Conservation (phyloP, 1,140 invertebrate genomes). For the Panulirus ornatus region DNA sequence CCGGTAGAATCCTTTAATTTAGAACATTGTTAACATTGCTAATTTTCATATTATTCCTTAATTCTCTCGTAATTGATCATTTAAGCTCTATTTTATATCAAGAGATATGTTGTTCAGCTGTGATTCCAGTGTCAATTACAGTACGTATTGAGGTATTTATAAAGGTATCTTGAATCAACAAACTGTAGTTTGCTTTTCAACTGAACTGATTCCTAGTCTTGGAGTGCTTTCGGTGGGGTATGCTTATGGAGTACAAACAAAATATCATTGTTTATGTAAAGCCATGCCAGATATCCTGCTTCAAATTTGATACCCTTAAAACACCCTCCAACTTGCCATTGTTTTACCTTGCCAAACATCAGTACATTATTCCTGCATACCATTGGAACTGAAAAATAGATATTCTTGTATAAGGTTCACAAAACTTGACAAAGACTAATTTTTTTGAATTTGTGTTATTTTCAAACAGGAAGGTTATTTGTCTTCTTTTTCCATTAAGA, state of each 20-base stretch:
- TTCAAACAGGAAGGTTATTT: background rate
- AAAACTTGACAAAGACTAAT: background rate
- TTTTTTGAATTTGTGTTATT: background rate
- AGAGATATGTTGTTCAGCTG: too few species aligned
- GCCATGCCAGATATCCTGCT: background rate
- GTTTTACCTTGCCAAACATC: too few species aligned
- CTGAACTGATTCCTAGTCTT: background rate
- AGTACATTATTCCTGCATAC: too few species aligned
- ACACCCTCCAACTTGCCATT: background rate
- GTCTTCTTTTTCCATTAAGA: too few species aligned
- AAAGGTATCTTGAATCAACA: background rate
- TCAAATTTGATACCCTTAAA: background rate
- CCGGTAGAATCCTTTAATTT: too few species aligned
- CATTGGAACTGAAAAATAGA: too few species aligned
- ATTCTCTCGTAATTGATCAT: too few species aligned
- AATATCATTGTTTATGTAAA: background rate
- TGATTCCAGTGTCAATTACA: too few species aligned
- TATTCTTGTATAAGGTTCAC: background rate
- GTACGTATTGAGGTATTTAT: too few species aligned
- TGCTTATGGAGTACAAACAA: background rate
- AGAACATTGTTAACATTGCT: too few species aligned
- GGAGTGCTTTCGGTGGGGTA: background rate
- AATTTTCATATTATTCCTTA: too few species aligned
- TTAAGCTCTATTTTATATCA: too few species aligned
- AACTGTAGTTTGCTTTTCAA: background rate